These are phyloP conservation scores for Perizoma affinitatum DNA, from an alignment of 2,888 invertebrate genomes.

Conservation along the genomic window DNA sequence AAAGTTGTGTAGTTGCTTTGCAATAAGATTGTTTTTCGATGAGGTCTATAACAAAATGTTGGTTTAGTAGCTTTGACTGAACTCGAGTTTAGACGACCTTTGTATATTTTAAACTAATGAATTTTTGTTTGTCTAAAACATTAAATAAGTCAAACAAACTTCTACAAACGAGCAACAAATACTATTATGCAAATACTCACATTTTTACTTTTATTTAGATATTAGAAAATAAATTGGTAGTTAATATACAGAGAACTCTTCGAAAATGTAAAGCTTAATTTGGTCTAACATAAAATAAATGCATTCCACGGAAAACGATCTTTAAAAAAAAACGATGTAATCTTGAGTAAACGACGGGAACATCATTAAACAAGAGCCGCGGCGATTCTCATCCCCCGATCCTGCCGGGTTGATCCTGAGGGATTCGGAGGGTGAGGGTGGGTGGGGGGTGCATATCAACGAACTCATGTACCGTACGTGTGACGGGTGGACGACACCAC, in stretches of 20 bases:
- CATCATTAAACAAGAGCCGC: constrained; percentile 73
- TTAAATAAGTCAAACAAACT: no score
- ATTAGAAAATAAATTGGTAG: constrained; percentile 8
- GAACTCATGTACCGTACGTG: constrained; percentile 78
- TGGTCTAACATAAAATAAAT: constrained; percentile 33
- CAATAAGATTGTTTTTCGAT: no score
- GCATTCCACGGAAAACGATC: constrained; percentile 41
- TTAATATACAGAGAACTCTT: constrained; percentile 11
- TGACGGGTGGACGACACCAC: constrained; percentile 65
- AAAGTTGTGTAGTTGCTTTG: no score
- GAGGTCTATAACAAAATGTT: no score
- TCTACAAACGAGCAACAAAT: no score
- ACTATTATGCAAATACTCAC: background rate
- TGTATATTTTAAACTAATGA: no score
- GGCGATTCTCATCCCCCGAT: constrained; percentile 59
- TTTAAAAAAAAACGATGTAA: constrained; percentile 66
- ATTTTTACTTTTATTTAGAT: constrained; percentile 2
- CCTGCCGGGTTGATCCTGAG: constrained; percentile 64
- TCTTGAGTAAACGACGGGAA: constrained; percentile 72
- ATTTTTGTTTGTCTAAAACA: no score
- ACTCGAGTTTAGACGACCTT: no score
- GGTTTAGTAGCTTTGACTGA: no score
- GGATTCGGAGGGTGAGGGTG: constrained; percentile 44
- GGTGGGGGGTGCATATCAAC: constrained; percentile 73
- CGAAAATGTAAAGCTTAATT: constrained; percentile 26